Evolutionary conservation across 2,113 vertebrate genomes (phyloP).

Genomic region (Ageneiosus marmoratus): DNA sequence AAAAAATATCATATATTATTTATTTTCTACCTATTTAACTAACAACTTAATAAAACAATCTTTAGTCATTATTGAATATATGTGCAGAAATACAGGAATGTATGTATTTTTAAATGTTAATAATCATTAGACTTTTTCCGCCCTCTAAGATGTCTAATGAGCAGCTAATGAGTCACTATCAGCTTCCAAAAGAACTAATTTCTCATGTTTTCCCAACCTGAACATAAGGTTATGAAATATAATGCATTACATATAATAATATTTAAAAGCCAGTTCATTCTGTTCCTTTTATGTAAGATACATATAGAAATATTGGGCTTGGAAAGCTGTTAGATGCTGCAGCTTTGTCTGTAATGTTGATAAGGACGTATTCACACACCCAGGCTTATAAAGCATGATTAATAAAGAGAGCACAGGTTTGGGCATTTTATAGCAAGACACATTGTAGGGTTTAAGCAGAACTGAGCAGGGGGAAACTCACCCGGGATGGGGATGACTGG

Average conservation of each 20-base stretch:
- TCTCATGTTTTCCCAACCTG: neutral
- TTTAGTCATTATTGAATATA: neutral
- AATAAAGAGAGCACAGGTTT: neutral
- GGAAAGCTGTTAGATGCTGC: neutral
- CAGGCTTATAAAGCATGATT: neutral
- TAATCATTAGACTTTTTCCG: neutral
- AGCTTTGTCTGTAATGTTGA: neutral
- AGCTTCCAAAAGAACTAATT: neutral
- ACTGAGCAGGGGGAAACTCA: conserved; percentile 63
- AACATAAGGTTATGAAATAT: neutral
- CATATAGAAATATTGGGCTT: neutral
- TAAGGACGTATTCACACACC: neutral
- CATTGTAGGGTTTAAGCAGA: neutral
- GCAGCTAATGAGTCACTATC: neutral
- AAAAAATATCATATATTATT: neutral
- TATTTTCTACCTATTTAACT: neutral
- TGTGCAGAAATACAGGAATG: neutral
- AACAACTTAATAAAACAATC: neutral
- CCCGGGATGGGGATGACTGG: conserved; percentile 90
- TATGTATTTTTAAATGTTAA: neutral
- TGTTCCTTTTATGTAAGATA: neutral
- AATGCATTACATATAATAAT: neutral
- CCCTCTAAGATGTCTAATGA: neutral
- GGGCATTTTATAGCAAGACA: neutral
- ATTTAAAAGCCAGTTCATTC: neutral